Evolutionary conservation across 2,797 vertebrate genomes (phyloP).

Genomic region (Mionectes olivaceus): DNA sequence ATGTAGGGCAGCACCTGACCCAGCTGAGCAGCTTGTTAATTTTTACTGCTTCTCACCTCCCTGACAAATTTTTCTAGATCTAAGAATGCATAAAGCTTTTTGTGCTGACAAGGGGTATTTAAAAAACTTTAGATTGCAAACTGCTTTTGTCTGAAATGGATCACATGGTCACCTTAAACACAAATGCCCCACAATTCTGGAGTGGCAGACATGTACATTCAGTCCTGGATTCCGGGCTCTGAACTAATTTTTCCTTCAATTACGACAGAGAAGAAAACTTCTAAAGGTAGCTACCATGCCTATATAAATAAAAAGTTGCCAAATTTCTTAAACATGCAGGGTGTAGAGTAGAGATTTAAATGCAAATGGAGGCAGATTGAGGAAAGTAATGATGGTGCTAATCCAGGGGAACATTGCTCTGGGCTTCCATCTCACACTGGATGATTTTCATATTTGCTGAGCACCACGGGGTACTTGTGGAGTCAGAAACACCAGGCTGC

Average conservation of each 20-base stretch:
- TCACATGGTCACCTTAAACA: neutral
- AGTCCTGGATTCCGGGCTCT: neutral
- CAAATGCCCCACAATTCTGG: neutral
- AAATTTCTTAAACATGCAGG: neutral
- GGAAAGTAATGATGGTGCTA: constrained; percentile 39
- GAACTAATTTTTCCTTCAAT: neutral
- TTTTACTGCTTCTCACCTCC: neutral
- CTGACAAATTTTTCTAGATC: neutral
- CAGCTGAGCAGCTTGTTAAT: neutral
- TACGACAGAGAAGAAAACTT: neutral
- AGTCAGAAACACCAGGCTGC: constrained; percentile 32
- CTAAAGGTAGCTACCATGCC: neutral
- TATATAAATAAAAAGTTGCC: neutral
- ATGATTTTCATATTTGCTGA: constrained; percentile 55
- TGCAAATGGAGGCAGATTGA: constrained; percentile 39
- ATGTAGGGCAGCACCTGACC: neutral
- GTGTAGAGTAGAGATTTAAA: constrained; percentile 23
- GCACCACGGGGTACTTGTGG: neutral
- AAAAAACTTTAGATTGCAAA: neutral
- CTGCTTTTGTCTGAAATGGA: neutral
- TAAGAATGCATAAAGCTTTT: neutral
- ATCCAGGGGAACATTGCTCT: constrained; percentile 32
- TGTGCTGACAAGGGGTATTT: neutral
- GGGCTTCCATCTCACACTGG: constrained; percentile 42
- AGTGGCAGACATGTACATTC: neutral